Base-by-base conservation (phyloP, 1,140 invertebrate species). In the Cryptotermes secundus region DNA sequence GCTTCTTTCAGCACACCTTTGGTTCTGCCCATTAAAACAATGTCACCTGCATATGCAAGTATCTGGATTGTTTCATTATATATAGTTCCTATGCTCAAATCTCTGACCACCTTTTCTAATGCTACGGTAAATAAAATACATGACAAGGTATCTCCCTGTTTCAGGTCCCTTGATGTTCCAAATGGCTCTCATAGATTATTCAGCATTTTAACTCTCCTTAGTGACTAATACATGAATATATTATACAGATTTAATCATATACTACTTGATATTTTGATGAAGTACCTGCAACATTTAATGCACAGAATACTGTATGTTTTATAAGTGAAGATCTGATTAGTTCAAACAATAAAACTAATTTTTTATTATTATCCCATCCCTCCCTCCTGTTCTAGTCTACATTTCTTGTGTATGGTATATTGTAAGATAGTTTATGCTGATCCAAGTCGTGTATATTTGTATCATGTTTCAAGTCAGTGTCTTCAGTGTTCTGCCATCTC, bases 261-360 rank as follows among this genome's bases (percentile, higher is more conserved):
- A 72, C 26, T n/a, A 31, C 26, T n/a, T 72, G 59, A 31, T 72
- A 72, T 72, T 72, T 16, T 72, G 59, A 31, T 72, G 26, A 72
- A 12, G 59, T 72, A 72, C 59, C 59, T 72, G 59, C n/a, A 72
- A 72, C n/a, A 72, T 72, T 31, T 72, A 72, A 31, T 72, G 59
- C 59, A 72, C 59, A 72, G 59, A 72, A 31, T 72, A 72, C 26
- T 72, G 59, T 72, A 31, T n/a, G 26, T 65, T 65, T 72, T 72
- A 72, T n/a, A 72, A n/a, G 9, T 72, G 59, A 16, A 72, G 59
- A 72, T n/a, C 59, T 72, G 59, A n/a, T 72, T 49, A 72, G 59
- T 72, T 72, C 7, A 31, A 72, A n/a, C 26, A 72, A 4, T 26
- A 72, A 72, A n/a, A 49, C 45, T 65, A 72, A 31, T 72, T 31